Conservation (phyloP, 1,140 invertebrate species). For the Zelostemma sp. region DNA sequence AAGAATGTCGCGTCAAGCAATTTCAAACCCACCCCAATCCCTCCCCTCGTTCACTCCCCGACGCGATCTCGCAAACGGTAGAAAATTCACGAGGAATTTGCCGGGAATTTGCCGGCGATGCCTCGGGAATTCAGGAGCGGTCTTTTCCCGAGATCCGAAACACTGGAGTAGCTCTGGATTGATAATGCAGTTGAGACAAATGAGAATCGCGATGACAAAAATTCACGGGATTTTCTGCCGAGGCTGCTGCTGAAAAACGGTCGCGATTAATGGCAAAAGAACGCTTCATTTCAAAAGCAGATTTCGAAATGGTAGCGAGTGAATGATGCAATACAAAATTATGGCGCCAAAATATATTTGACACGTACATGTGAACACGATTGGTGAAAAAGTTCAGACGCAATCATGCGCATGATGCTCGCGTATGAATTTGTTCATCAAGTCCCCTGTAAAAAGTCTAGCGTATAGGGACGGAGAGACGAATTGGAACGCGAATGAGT, state of each 20-base stretch:
- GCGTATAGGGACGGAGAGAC: constrained; percentile 44
- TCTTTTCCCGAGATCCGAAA: background rate
- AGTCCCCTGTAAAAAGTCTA: constrained; percentile 47
- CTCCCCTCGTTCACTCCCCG: too few relatives aligned
- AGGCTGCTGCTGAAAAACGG: background rate
- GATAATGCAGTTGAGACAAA: constrained; percentile 6
- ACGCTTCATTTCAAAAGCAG: constrained; percentile 7
- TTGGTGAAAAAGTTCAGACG: too few relatives aligned
- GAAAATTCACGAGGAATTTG: background rate
- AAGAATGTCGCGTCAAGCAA: constrained; percentile 9
- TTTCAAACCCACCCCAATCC: too few relatives aligned
- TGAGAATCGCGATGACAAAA: constrained; percentile 28
- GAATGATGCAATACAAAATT: constrained; percentile 27
- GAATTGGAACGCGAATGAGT: constrained; percentile 55
- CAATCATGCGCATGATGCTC: too few relatives aligned
- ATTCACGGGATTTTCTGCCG: constrained; percentile 54
- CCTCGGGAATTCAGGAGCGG: background rate
- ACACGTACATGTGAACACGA: too few relatives aligned
- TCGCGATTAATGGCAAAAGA: constrained; percentile 7
- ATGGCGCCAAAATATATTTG: constrained; percentile 12
- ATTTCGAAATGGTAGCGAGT: constrained; percentile 14
- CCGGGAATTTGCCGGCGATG: background rate
- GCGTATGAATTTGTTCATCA: background rate
- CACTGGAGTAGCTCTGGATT: background rate
- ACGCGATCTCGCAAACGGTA: constrained; percentile 22